Evolutionary conservation across 1,140 invertebrate genomes (phyloP).

Genomic region (Littorina saxatilis): DNA sequence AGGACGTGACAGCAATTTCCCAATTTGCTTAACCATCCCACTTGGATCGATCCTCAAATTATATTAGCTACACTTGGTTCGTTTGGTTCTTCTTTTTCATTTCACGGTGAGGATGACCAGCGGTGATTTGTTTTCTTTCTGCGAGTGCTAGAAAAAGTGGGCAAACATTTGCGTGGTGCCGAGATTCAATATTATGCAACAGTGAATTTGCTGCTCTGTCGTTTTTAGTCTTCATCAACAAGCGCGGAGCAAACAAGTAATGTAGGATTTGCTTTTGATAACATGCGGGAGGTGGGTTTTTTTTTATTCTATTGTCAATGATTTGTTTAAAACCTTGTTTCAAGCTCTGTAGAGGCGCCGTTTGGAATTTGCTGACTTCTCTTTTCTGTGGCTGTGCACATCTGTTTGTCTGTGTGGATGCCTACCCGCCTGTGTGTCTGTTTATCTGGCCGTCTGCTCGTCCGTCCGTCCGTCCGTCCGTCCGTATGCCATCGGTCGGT

Average conservation of each 20-base stretch:
- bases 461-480: background rate
- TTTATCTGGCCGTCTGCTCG: background rate
- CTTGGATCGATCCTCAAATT: constrained; percentile 26
- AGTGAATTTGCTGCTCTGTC: background rate
- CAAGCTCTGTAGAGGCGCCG: too few species aligned
- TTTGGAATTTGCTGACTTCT: too few species aligned
- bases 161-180: constrained; percentile 6
- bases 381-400: background rate
- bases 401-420: background rate
- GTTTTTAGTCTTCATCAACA: background rate
- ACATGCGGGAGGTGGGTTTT: too few species aligned
- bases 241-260: too few species aligned
- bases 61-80: constrained; percentile 24
- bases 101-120: too few species aligned
- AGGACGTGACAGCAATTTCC: constrained; percentile 27
- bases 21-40: constrained; percentile 18
- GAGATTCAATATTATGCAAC: constrained; percentile 8
- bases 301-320: too few species aligned
- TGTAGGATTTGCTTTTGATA: too few species aligned
- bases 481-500: too few species aligned
- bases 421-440: background rate
- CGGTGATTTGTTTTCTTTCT: background rate
- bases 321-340: too few species aligned
- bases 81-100: background rate
- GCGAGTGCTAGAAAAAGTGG: background rate